phyloP scores from a whole-genome alignment of 2,888 invertebrate species.

The Pegoplata infirma region DNA sequence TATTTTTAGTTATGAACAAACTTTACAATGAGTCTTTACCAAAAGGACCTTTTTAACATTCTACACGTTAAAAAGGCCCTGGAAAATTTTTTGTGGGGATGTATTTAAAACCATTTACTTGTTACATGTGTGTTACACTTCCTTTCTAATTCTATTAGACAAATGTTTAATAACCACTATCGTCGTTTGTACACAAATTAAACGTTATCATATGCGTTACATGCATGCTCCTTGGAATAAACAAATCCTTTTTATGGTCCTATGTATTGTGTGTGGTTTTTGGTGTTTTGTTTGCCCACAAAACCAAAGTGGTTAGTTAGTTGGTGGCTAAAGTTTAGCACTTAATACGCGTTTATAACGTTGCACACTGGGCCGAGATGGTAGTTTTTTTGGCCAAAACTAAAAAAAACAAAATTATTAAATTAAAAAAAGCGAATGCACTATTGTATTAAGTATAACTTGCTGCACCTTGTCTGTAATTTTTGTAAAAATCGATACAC shows the following conservation, averaged over 20 bases:
- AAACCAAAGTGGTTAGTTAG: constrained; percentile 3
- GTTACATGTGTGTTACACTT: constrained; percentile 42
- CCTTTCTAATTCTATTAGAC: constrained; percentile 60
- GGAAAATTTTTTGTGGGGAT: constrained; percentile 26
- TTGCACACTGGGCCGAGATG: no score
- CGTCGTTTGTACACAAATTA: constrained; percentile 44
- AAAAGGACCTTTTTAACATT: constrained; percentile 28
- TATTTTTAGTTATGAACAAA: not conserved
- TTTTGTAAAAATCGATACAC: no score
- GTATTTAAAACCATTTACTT: constrained; percentile 44
- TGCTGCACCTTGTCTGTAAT: no score
- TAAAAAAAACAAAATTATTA: no score
- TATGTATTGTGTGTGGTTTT: not conserved
- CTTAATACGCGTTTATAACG: constrained; percentile 28
- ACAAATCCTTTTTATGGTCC: constrained; percentile 40
- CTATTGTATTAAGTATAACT: no score
- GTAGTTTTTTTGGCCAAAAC: no score
- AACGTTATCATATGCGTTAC: constrained; percentile 53
- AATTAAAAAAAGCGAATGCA: no score
- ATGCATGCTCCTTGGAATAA: constrained; percentile 48
- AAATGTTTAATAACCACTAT: constrained; percentile 48
- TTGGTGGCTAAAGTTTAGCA: constrained; percentile 32
- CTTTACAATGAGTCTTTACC: constrained; percentile 8
- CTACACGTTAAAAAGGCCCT: constrained; percentile 22
- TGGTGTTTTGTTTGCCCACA: constrained; percentile 22